A percentile compares a stretch with the other conserved stretches of the same genome.
These are phyloP conservation scores for Oncorhynchus nerka DNA, from an alignment of 2,113 vertebrate species.

Conservation along the genomic window DNA sequence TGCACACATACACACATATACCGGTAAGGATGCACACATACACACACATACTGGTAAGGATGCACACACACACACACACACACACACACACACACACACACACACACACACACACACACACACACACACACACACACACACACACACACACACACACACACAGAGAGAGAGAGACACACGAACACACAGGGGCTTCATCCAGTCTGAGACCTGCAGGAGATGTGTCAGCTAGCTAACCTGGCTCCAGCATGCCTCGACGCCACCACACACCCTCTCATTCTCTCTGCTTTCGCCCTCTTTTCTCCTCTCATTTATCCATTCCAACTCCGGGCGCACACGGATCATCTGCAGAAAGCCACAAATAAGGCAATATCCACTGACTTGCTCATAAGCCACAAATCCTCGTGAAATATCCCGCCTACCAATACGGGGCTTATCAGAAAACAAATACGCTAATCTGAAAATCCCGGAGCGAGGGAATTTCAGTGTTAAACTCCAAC, in stretches of 20 bases:
- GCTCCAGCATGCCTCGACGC: constrained; percentile 10
- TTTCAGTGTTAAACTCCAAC: constrained; percentile 18
- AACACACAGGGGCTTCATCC: constrained; percentile 25
- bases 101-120: no score
- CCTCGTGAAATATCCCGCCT: constrained; percentile 31
- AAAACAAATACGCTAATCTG: constrained; percentile 51
- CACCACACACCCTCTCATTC: no score
- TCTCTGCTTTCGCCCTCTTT: no score
- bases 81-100: no score
- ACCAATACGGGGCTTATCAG: constrained; percentile 31
- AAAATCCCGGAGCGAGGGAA: constrained; percentile 28
- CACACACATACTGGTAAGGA: no score
- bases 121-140: no score
- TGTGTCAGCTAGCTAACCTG: constrained; percentile 49
- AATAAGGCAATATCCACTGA: constrained; percentile 32
- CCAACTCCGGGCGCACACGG: constrained; percentile 33
- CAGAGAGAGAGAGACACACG: not conserved
- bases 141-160: no score
- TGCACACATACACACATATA: no score
- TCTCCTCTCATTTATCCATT: constrained; percentile 46
- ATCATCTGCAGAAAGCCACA: constrained; percentile 46
- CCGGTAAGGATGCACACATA: no score
- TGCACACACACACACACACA: no score
- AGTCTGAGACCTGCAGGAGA: constrained; percentile 47
- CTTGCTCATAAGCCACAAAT: constrained; percentile 37